These are phyloP conservation scores for Tetrax tetrax DNA, from an alignment of 2,113 vertebrate species.

Conservation along the genomic window DNA sequence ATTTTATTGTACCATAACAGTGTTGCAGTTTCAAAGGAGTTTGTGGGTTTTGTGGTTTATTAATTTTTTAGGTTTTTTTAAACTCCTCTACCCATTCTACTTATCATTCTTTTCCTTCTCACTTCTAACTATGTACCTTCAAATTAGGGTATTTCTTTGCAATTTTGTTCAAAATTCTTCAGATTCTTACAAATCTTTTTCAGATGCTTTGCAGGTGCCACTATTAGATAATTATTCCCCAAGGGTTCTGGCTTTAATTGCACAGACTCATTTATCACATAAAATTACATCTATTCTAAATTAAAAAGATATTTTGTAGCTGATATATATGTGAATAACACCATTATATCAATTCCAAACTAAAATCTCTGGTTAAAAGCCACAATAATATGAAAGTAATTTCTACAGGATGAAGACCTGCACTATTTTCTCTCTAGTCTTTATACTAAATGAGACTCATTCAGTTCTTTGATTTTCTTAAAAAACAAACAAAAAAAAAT, in stretches of 20 bases:
- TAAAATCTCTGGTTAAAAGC: conserved; percentile 60
- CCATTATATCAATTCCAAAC: conserved; percentile 29
- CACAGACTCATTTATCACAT: conserved; percentile 52
- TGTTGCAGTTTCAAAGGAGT: neutral
- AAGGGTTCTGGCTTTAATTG: conserved; percentile 47
- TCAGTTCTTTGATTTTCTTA: conserved; percentile 27
- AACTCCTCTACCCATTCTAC: neutral
- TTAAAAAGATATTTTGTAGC: conserved; percentile 45
- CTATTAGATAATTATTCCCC: conserved; percentile 54
- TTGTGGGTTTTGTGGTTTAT: neutral
- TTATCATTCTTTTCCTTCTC: conserved; percentile 13
- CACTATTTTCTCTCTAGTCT: neutral
- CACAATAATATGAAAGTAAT: conserved; percentile 17
- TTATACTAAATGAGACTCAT: neutral
- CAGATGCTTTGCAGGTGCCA: conserved; percentile 40
- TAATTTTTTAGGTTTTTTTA: neutral
- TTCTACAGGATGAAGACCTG: conserved; percentile 5
- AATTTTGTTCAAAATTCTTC: conserved; percentile 55
- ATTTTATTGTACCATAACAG: neutral
- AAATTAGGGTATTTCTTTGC: neutral
- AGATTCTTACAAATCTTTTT: conserved; percentile 55
- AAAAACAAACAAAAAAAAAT: neutral
- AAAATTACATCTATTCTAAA: conserved; percentile 59
- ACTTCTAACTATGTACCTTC: neutral
- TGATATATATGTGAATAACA: conserved; percentile 44